These are phyloP conservation scores for Drosophila punjabiensis DNA, from an alignment of 1,140 invertebrate genomes.

Conservation along the genomic window DNA sequence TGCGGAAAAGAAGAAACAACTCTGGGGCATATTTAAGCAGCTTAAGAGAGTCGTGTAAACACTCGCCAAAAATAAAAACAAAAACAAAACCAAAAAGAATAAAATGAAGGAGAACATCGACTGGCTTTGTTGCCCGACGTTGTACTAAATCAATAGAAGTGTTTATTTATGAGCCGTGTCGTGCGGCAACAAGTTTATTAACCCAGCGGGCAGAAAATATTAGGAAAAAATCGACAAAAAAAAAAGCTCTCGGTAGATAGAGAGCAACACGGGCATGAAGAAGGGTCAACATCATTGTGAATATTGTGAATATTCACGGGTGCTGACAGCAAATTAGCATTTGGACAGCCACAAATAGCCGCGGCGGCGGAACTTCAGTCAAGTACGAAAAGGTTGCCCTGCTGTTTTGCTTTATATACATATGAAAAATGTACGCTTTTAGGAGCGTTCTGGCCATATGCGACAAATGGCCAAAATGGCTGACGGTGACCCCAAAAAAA, in stretches of 20 bases:
- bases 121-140: slow-evolving; percentile 40
- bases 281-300: slow-evolving; percentile 51
- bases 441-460: slow-evolving; percentile 24
- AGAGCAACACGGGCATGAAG: slow-evolving; percentile 23
- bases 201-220: slow-evolving; percentile 50
- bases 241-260: slow-evolving; percentile 2
- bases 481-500: slow-evolving; percentile 47
- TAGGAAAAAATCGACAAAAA: slow-evolving; percentile 21
- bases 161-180: slow-evolving; percentile 65
- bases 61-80: slow-evolving; percentile 20
- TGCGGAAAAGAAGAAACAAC: slow-evolving; percentile 39
- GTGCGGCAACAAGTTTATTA: slow-evolving; percentile 73
- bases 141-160: slow-evolving; percentile 64
- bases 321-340: slow-evolving; percentile 61
- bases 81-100: background rate
- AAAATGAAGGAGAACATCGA: slow-evolving; percentile 24
- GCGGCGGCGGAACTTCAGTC: slow-evolving; percentile 21
- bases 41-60: slow-evolving; percentile 61
- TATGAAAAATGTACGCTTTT: slow-evolving; percentile 21
- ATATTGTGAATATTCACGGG: slow-evolving; percentile 58
- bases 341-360: slow-evolving; percentile 31
- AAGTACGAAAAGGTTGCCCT: slow-evolving; percentile 33
- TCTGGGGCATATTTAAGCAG: slow-evolving; percentile 52
- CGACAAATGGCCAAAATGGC: slow-evolving; percentile 42
- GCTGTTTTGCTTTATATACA: background rate